Evolutionary conservation across 2,797 vertebrate species (phyloP).

Genomic region (Fistularia commersonii): DNA sequence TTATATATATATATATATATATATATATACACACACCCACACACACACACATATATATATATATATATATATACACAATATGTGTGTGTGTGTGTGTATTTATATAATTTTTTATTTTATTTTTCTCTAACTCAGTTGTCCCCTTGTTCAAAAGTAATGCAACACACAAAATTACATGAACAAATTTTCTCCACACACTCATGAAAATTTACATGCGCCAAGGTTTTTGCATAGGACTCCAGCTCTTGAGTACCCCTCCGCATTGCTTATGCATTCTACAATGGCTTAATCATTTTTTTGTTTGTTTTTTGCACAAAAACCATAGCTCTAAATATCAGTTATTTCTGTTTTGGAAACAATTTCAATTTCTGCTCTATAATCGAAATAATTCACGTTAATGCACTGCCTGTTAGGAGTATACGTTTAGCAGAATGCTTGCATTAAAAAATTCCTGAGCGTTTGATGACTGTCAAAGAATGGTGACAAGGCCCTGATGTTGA

Average conservation of each 20-base stretch:
- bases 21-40: too few relatives aligned
- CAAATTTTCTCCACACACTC: conserved; percentile 74
- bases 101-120: conserved; percentile 20
- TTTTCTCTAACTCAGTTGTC: conserved; percentile 42
- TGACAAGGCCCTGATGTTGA: conserved; percentile 55
- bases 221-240: conserved; percentile 70
- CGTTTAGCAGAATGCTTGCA: conserved; percentile 38
- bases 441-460: conserved; percentile 75
- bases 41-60: too few relatives aligned
- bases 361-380: conserved; percentile 52
- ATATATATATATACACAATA: too few relatives aligned
- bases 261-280: conserved; percentile 61
- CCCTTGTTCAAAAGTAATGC: conserved; percentile 63
- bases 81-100: too few relatives aligned
- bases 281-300: conserved; percentile 47
- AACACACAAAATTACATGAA: conserved; percentile 73
- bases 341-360: conserved; percentile 35
- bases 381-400: conserved; percentile 57
- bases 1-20: too few relatives aligned
- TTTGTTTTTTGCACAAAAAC: conserved; percentile 17
- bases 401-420: conserved; percentile 65
- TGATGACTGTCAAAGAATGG: conserved; percentile 60
- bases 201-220: conserved; percentile 69
- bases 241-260: conserved; percentile 40
- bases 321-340: conserved; percentile 50